These are phyloP conservation scores for Trachemys scripta DNA, from an alignment of 2,113 vertebrate genomes.

Conservation along the genomic window DNA sequence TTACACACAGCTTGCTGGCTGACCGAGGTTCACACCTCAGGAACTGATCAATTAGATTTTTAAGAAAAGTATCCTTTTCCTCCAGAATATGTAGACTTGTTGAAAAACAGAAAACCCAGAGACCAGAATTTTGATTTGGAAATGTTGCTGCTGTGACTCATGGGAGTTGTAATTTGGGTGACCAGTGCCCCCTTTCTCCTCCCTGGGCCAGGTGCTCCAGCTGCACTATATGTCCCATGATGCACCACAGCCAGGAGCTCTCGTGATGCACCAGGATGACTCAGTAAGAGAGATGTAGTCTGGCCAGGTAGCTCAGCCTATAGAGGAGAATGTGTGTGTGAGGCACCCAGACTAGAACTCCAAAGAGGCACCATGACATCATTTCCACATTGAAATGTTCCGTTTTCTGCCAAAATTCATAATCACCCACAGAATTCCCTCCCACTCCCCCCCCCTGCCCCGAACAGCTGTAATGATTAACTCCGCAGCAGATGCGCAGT, in stretches of 20 bases:
- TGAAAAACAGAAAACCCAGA: not conserved
- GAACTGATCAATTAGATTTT: not conserved
- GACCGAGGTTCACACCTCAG: not conserved
- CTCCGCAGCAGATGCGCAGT: not conserved
- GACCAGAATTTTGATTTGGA: not conserved
- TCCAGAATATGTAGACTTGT: not conserved
- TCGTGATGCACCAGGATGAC: not conserved
- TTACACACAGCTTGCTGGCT: not conserved
- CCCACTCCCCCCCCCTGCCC: rapidly evolving
- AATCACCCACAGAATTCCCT: not conserved
- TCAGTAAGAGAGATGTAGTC: not conserved
- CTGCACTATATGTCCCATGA: not conserved
- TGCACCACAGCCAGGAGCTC: not conserved
- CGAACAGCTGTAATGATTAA: too few relatives aligned
- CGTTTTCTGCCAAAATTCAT: not conserved
- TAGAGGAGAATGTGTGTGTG: not conserved
- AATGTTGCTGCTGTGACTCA: rapidly evolving
- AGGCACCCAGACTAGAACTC: not conserved
- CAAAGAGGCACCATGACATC: not conserved
- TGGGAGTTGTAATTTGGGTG: not conserved
- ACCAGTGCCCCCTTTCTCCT: rapidly evolving
- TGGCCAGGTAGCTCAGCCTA: not conserved
- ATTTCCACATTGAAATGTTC: not conserved
- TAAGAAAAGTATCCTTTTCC: conserved; percentile 22
- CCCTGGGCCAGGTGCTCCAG: not conserved